Evolutionary conservation across 2,888 invertebrate species (phyloP).

Genomic region (Sturmia bella): DNA sequence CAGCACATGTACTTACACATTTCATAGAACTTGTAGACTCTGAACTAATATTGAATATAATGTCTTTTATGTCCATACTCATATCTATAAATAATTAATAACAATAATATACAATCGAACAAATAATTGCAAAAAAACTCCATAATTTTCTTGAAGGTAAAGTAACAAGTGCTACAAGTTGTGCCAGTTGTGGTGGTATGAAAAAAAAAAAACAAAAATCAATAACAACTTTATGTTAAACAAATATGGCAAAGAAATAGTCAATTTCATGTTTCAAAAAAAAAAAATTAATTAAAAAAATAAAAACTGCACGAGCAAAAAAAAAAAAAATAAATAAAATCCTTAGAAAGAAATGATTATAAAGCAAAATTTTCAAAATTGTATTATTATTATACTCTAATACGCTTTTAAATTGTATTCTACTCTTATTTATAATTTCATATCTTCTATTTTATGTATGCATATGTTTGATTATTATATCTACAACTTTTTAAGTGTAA

Average conservation of each 20-base stretch:
- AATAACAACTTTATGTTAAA: not conserved
- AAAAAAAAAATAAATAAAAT: no score
- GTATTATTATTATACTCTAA: no score
- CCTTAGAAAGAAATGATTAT: no score
- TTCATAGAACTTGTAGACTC: conserved; percentile 56
- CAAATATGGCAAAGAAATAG: conserved; percentile 9
- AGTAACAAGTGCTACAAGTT: conserved; percentile 22
- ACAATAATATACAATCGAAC: conserved; percentile 22
- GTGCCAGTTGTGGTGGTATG: conserved; percentile 18
- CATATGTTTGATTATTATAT: no score
- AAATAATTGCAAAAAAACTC: conserved; percentile 15
- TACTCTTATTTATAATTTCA: no score
- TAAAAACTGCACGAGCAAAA: no score
- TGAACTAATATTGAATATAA: conserved; percentile 59
- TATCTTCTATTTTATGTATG: no score
- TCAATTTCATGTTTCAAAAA: not conserved
- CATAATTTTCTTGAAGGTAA: conserved; percentile 47
- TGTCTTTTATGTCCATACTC: conserved; percentile 13
- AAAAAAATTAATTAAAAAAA: no score
- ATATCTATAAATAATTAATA: conserved; percentile 17
- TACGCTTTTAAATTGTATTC: no score
- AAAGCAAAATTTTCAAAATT: no score
- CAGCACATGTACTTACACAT: conserved; percentile 1
- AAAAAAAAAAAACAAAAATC: not conserved
- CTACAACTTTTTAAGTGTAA: no score